Conservation (phyloP, 2,113 vertebrate species). For the Arenaria interpres region DNA sequence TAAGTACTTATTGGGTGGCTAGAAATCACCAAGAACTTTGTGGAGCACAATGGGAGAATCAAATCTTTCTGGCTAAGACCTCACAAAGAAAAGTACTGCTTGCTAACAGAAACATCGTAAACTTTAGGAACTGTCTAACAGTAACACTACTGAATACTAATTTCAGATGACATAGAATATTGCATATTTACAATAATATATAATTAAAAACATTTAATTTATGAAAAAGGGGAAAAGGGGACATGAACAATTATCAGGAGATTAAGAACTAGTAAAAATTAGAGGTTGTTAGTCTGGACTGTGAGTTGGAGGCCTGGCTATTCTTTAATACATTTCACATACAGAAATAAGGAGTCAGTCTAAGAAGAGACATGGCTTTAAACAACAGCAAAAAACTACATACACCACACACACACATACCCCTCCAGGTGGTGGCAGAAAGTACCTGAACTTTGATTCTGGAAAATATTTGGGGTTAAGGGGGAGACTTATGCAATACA, state of each 20-base stretch:
- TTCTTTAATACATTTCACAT: not conserved
- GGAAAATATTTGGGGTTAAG: not conserved
- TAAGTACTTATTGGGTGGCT: not conserved
- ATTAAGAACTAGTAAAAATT: not conserved
- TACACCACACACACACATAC: not conserved
- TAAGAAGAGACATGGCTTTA: not conserved
- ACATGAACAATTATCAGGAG: not conserved
- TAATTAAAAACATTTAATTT: not conserved
- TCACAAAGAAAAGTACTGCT: not conserved
- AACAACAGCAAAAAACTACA: not conserved
- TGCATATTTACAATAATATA: not conserved
- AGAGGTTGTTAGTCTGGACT: not conserved
- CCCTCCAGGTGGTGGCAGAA: not conserved
- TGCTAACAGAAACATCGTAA: not conserved
- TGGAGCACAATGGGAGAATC: not conserved
- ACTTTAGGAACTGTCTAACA: not conserved
- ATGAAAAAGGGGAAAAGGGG: not conserved
- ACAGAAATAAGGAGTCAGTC: not conserved
- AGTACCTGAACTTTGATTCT: not conserved
- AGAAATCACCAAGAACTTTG: not conserved
- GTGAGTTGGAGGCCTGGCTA: not conserved
- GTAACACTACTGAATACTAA: not conserved
- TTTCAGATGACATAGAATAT: not conserved
- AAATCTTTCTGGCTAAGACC: not conserved
- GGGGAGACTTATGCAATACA: not conserved